phyloP scores from a whole-genome alignment of 2,797 vertebrate genomes.

The Pipistrellus pygmaeus region DNA sequence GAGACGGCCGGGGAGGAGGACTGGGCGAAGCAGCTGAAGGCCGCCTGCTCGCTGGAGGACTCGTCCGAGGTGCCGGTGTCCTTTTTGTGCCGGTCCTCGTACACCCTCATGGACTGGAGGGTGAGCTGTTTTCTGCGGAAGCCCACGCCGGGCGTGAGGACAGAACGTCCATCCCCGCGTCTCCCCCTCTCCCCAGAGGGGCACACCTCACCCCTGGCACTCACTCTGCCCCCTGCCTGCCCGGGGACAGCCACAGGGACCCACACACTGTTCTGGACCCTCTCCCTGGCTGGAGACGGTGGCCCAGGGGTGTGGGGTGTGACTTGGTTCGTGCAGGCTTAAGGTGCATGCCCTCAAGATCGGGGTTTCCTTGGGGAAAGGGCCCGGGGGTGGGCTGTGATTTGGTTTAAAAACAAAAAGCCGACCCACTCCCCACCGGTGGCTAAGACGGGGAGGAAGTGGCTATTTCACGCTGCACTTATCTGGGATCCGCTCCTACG shows the following conservation, averaged over 20 bases:
- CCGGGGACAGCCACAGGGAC: not conserved
- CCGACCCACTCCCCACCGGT: conserved; percentile 62
- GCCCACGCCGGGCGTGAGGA: conserved; percentile 42
- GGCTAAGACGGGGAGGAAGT: conserved; percentile 81
- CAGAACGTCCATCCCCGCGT: fast-evolving
- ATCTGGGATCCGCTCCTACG: conserved; percentile 77
- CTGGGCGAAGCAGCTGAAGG: conserved; percentile 95
- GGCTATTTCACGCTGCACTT: conserved; percentile 82
- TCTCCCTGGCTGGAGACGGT: not conserved
- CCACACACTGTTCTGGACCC: not conserved
- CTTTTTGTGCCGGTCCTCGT: conserved; percentile 97
- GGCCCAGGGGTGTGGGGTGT: not conserved
- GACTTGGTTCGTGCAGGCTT: not conserved
- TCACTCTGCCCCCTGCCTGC: not conserved
- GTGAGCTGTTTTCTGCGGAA: conserved; percentile 96
- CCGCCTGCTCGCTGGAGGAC: conserved; percentile 95
- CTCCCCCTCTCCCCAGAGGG: not conserved
- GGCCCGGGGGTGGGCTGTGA: not conserved
- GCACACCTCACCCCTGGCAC: not conserved
- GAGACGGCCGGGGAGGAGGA: conserved; percentile 94
- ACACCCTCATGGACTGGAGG: conserved; percentile 96
- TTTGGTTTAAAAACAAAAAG: conserved; percentile 60
- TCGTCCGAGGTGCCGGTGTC: conserved; percentile 96
- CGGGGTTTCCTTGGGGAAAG: not conserved
- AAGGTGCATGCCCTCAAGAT: not conserved